phyloP scores from a whole-genome alignment of 2,797 vertebrate genomes.

The Phrynocephalus vlangalii region DNA sequence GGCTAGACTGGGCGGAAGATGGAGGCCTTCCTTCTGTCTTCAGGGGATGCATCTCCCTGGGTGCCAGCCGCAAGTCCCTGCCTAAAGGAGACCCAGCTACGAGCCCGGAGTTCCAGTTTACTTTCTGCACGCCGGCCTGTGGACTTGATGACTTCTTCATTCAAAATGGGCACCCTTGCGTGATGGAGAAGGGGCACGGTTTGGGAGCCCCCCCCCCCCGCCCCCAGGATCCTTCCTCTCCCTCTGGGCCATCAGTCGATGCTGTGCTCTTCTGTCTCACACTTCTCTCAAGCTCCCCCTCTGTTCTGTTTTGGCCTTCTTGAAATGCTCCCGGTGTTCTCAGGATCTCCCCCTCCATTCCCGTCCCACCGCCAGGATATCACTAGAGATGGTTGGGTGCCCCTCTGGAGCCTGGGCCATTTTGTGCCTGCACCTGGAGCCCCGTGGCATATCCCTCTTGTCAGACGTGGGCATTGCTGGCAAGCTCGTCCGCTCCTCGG shows the following conservation, averaged over 20 bases:
- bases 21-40: too few species aligned
- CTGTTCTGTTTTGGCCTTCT: background rate
- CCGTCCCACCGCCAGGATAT: too few species aligned
- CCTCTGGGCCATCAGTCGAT: rapidly evolving
- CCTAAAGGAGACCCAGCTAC: background rate
- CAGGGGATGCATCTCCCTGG: background rate
- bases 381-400: too few species aligned
- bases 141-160: background rate
- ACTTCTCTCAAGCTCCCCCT: too few species aligned
- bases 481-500: rapidly evolving
- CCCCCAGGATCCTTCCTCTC: background rate
- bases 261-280: too few species aligned
- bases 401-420: background rate
- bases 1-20: background rate
- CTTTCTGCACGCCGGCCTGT: background rate
- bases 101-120: rapidly evolving
- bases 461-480: background rate
- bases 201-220: rapidly evolving
- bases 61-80: rapidly evolving
- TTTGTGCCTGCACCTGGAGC: background rate
- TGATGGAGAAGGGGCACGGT: too few species aligned
- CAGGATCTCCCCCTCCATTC: too few species aligned
- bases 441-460: background rate
- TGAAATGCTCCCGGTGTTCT: background rate
- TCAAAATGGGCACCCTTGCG: too few species aligned